Percentiles rank a stretch among this genome's conserved stretches.
Conservation (phyloP, 2,113 vertebrate species). For the Burhinus bistriatus region DNA sequence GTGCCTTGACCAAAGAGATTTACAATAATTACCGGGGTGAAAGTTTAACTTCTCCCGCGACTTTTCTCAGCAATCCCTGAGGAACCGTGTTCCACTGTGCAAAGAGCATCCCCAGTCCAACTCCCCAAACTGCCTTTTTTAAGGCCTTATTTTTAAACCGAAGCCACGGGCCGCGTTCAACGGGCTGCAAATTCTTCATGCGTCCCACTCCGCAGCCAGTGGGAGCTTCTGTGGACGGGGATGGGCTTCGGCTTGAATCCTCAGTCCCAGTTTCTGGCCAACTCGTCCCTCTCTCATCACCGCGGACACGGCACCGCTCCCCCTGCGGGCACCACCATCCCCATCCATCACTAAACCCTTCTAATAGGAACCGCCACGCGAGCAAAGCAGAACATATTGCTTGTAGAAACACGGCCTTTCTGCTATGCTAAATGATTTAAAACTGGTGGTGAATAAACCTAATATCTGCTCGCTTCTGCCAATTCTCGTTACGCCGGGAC, state of each 20-base stretch:
- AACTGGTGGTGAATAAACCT: background rate
- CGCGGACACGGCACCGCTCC: fast-evolving
- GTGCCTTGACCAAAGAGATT: background rate
- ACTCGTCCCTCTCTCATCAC: background rate
- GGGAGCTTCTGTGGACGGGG: background rate
- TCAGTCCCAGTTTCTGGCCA: background rate
- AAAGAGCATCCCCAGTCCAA: background rate
- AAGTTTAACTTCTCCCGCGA: background rate
- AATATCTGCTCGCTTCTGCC: background rate
- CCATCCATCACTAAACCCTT: background rate
- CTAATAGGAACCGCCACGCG: fast-evolving
- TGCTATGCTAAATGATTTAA: background rate
- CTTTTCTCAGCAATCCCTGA: constrained; percentile 18
- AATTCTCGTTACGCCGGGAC: background rate
- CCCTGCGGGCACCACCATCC: fast-evolving
- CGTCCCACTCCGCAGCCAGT: background rate
- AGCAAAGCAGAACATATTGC: background rate
- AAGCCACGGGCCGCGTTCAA: background rate
- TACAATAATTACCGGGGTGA: background rate
- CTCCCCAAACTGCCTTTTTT: background rate
- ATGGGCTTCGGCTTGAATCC: background rate
- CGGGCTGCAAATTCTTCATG: fast-evolving
- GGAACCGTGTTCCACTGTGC: fast-evolving
- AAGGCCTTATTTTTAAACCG: background rate
- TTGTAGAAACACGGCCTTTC: background rate